Evolutionary conservation across 2,113 vertebrate species (phyloP).

Genomic region (Brienomyrus brachyistius): DNA sequence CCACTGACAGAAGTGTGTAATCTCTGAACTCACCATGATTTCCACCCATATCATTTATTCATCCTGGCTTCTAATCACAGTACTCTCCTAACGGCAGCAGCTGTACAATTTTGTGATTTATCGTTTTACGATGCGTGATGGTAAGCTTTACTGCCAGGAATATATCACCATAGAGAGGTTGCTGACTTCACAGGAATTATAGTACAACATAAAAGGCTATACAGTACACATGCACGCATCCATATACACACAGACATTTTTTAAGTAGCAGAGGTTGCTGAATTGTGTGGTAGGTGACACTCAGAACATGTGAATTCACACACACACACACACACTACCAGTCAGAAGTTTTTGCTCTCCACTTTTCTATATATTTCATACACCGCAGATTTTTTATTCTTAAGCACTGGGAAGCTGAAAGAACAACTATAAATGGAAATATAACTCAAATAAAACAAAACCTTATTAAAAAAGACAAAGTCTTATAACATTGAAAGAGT

Average conservation of each 20-base stretch:
- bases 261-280: not conserved
- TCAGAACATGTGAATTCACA: not conserved
- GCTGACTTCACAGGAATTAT: not conserved
- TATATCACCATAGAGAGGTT: not conserved
- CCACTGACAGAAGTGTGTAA: not conserved
- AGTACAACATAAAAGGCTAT: not conserved
- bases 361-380: no score
- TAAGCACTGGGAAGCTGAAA: no score
- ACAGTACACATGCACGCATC: not conserved
- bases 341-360: no score
- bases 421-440: no score
- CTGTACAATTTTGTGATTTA: not conserved
- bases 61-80: not conserved
- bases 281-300: not conserved
- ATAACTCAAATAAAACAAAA: not conserved
- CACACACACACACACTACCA: no score
- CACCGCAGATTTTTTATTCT: no score
- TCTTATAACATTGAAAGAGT: no score
- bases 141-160: not conserved
- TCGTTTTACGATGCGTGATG: not conserved
- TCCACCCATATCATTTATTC: not conserved
- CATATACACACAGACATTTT: not conserved
- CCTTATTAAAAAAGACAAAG: not conserved
- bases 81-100: not conserved
- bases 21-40: not conserved